These are phyloP conservation scores for Metridium senile DNA, from an alignment of 92 coral and sea anemone species.

Conservation along the genomic window DNA sequence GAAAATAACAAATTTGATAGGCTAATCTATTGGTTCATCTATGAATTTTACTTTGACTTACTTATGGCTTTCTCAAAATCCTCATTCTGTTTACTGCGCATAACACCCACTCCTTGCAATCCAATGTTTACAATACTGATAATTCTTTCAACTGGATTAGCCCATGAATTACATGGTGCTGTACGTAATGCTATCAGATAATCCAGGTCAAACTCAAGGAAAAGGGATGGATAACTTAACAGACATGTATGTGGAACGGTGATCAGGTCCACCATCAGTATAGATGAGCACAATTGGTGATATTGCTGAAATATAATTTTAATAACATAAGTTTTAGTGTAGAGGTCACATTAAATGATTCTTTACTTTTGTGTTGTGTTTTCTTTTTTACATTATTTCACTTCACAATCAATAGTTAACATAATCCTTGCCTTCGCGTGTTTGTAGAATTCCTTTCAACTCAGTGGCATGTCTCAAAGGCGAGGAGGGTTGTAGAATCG, in stretches of 20 bases:
- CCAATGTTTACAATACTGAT: conserved; percentile 43
- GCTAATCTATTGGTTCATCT: neutral
- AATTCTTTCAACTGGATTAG: conserved; percentile 48
- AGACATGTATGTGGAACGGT: conserved; percentile 32
- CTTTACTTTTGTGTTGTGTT: too few relatives aligned
- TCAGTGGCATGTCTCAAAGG: conserved; percentile 54
- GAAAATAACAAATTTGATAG: neutral
- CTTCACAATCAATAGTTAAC: too few relatives aligned
- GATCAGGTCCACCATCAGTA: conserved; percentile 59
- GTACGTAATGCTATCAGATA: conserved; percentile 45
- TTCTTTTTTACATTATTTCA: too few relatives aligned
- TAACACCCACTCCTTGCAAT: conserved; percentile 29
- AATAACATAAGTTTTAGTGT: neutral
- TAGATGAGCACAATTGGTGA: conserved; percentile 42
- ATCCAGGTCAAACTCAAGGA: conserved; percentile 32
- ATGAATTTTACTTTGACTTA: neutral
- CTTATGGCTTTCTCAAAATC: conserved; percentile 13
- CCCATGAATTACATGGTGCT: conserved; percentile 51
- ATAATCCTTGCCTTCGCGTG: neutral
- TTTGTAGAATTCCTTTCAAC: neutral
- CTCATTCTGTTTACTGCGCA: neutral
- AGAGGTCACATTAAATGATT: neutral
- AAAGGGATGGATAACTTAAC: conserved; percentile 35
- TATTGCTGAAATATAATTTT: neutral
- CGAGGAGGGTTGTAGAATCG: conserved; percentile 44